Evolutionary conservation across 2,888 invertebrate genomes (phyloP), one percentile per base, ranked within the genome.

Genomic region (Hermodice carunculata): DNA sequence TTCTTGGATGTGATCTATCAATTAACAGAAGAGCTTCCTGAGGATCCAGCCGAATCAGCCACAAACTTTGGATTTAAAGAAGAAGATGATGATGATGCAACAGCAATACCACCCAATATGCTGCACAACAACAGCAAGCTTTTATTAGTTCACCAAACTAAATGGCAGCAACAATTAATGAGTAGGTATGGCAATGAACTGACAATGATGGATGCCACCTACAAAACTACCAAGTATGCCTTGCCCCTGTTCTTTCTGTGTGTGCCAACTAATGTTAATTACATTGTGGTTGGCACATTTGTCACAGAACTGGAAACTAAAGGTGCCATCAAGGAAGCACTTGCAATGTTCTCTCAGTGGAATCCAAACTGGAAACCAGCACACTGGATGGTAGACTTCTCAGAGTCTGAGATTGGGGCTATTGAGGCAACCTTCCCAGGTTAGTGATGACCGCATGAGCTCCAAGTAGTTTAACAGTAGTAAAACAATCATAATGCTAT

Each of bases 161-260:
- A n/a, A 8, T 64, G 54, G 59, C 71, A 70, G 42, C 48, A 51
- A 53, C 34, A 43, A 11, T 51, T 74, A 19, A 59, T 74, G 5
- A 14, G 44, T 19, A 46, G 42, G 37, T 72, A 72, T 64, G 72
- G 72, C 0, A 52, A 49, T 6, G 64, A 66, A 5, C 42, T 70
- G n/a, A 59, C 59, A 17, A 59, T 70, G n/a, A 46, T 74, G 1
- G 74, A 69, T 59, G 64, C 72, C 17, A 70, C 72, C 8, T 74
- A 70, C 64, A 59, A 56, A 40, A 71, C 67, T 2, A 64, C 66
- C 11, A 60, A 56, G 22, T 73, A 69, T 57, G 66, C 62, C 4
- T 37, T 72, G 40, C 74, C 74, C 3, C 51, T 74, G 11, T 72
- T 70, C 56, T 61, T 71, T 22, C n/a, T 74, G 5, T 54, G 49